Conservation (phyloP, 2,888 invertebrate species). For the Asteroscopus sphinx region DNA sequence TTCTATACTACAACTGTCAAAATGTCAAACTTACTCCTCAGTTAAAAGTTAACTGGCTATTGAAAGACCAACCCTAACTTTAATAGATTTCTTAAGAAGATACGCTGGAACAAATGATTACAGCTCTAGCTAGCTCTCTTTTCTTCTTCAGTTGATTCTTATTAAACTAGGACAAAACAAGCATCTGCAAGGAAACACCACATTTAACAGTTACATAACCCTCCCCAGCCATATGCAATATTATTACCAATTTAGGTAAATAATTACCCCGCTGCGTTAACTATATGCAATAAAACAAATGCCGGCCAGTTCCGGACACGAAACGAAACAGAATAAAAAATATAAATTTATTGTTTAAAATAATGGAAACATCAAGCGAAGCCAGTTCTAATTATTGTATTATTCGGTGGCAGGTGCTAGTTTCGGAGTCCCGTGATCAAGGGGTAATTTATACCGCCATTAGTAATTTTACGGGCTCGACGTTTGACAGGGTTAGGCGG, state of each 20-base stretch:
- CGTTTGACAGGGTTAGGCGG: constrained; percentile 64
- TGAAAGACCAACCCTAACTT: no score
- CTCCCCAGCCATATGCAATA: constrained; percentile 25
- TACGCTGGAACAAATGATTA: background rate
- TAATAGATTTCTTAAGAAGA: no score
- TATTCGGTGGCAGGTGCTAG: constrained; percentile 79
- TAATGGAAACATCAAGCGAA: constrained; percentile 58
- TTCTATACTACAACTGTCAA: no score
- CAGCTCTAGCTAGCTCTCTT: background rate
- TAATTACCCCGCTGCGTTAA: constrained; percentile 47
- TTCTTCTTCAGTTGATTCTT: background rate
- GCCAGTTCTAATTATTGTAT: constrained; percentile 58
- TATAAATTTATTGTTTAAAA: constrained; percentile 59
- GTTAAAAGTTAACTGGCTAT: no score
- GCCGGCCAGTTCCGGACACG: constrained; percentile 50
- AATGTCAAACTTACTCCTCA: no score
- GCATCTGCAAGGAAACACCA: constrained; percentile 23
- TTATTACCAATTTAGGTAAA: constrained; percentile 43
- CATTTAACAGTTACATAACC: constrained; percentile 22
- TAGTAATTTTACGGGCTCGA: constrained; percentile 75
- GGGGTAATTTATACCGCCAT: constrained; percentile 79
- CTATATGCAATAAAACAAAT: constrained; percentile 60
- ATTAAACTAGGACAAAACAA: constrained; percentile 3
- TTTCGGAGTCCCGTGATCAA: constrained; percentile 50
- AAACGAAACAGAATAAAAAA: constrained; percentile 54